Percentiles rank a stretch among this genome's conserved stretches.
phyloP scores from a whole-genome alignment of 2,113 vertebrate genomes.

The Conger conger region DNA sequence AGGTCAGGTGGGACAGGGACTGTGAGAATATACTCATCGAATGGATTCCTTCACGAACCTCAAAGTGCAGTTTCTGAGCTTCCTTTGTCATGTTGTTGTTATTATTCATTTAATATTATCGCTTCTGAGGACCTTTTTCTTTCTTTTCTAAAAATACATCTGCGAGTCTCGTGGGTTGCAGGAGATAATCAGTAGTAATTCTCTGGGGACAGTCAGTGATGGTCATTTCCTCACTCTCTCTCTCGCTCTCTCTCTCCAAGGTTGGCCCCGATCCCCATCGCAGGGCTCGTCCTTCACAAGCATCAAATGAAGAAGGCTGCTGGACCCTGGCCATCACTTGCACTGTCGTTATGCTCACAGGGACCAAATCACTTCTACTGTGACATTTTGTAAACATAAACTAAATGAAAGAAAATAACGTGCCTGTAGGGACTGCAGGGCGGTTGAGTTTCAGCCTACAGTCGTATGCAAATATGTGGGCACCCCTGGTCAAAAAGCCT shows the following conservation, averaged over 20 bases:
- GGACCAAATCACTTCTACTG: too few relatives aligned
- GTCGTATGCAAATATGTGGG: too few relatives aligned
- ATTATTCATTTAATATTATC: background rate
- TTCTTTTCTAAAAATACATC: background rate
- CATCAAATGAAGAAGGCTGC: background rate
- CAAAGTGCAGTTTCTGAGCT: background rate
- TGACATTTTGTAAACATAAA: too few relatives aligned
- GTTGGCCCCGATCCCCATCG: background rate
- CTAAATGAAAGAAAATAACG: too few relatives aligned
- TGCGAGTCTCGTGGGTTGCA: background rate
- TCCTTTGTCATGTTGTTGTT: too few relatives aligned
- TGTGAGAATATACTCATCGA: background rate
- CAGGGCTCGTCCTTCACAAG: background rate
- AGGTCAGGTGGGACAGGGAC: background rate
- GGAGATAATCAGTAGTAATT: background rate
- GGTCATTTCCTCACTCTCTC: conserved; percentile 1
- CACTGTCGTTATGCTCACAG: too few relatives aligned
- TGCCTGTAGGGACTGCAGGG: too few relatives aligned
- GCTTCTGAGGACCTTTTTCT: background rate
- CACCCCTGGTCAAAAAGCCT: too few relatives aligned
- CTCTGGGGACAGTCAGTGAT: background rate
- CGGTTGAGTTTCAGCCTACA: too few relatives aligned
- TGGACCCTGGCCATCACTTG: too few relatives aligned
- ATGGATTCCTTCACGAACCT: background rate
- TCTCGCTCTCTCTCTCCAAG: background rate